Base-by-base conservation (phyloP, 2,113 vertebrate genomes). In the Nycticryphes semicollaris region DNA sequence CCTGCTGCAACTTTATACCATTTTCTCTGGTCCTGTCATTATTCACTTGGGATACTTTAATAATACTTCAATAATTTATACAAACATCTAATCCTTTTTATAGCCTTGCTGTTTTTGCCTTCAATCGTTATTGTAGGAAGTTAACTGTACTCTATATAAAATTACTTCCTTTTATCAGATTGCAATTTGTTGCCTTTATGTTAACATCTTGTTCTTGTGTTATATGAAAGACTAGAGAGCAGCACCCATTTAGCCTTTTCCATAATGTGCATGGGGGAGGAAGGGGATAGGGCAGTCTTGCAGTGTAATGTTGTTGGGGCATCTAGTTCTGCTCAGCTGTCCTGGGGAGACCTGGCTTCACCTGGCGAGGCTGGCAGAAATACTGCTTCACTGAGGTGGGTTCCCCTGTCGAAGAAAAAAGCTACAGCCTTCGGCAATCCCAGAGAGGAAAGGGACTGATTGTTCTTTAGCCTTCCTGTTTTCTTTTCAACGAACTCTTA, bases 401-500 rank as follows among this genome's bases (percentile, higher is more conserved):
- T 33, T 90, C 27, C 48, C 14, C 35, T 59, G 51, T 16, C 56
- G 91, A 51, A 90, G 25, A 16, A 48, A 41, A 48, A 75, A 35
- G 30, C 73, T 81, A 70, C 87, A 91, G 53, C 51, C 50, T 60
- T 77, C 41, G 24, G 27, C 53, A 84, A 66, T 64, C 62, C 37
- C 66, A 54, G 75, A 83, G 51, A 80, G 86, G 63, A 80, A 91
- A 51, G 59, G 75, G 43, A 88, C 89, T 92, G 72, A 91, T 93
- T 95, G 92, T 94, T 96, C 95, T 94, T 70, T 43, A 94, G 78
- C 78, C 53, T 93, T 85, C 78, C 85, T 70, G 86, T 85, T 92
- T 94, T 64, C 91, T 96, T 92, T 91, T 93, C 79, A 90, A 89
- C 89, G 93, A 87, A 94, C 95, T 93, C 78, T 72, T 94, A 81